Percentiles rank a stretch among this genome's conserved stretches.
These are phyloP conservation scores for Actinernus sp. DNA, from an alignment of 92 coral and sea anemone species.

Conservation along the genomic window DNA sequence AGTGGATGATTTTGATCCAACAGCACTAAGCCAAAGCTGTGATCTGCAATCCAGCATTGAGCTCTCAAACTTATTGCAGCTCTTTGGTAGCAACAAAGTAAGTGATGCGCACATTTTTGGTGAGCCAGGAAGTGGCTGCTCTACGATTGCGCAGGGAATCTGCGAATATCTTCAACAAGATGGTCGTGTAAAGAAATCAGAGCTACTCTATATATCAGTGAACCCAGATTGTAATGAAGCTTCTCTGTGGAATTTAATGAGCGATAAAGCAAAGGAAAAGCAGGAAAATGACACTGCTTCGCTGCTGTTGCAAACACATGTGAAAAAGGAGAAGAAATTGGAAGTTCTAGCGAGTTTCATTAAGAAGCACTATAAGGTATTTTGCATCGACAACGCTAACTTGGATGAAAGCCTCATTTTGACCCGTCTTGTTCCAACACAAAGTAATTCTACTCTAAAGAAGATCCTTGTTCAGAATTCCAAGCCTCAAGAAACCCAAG, in stretches of 20 bases:
- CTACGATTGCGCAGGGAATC: constrained; percentile 67
- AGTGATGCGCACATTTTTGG: constrained; percentile 39
- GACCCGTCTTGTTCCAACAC: no score
- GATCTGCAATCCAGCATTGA: no score
- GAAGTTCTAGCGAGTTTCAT: constrained; percentile 36
- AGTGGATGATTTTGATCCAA: not conserved
- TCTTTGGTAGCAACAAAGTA: no score
- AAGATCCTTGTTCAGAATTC: not conserved
- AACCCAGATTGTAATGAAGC: constrained; percentile 39
- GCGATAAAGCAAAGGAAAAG: constrained; percentile 65
- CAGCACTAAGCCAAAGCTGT: not conserved
- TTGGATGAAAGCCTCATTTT: constrained; percentile 27
- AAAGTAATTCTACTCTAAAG: no score
- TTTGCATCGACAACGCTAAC: constrained; percentile 78
- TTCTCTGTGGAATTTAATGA: constrained; percentile 73
- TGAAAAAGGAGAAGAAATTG: constrained; percentile 42
- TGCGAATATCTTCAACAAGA: constrained; percentile 40
- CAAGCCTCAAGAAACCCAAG: not conserved
- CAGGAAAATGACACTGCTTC: constrained; percentile 58
- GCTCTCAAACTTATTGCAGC: no score
- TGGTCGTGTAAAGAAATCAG: constrained; percentile 19
- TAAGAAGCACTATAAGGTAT: constrained; percentile 57
- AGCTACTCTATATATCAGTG: constrained; percentile 57
- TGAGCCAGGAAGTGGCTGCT: constrained; percentile 89
- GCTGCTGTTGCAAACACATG: constrained; percentile 54